A percentile compares a stretch with the other conserved stretches of the same genome.
Evolutionary conservation across 1,140 invertebrate species (phyloP).

Genomic region (Battus philenor): DNA sequence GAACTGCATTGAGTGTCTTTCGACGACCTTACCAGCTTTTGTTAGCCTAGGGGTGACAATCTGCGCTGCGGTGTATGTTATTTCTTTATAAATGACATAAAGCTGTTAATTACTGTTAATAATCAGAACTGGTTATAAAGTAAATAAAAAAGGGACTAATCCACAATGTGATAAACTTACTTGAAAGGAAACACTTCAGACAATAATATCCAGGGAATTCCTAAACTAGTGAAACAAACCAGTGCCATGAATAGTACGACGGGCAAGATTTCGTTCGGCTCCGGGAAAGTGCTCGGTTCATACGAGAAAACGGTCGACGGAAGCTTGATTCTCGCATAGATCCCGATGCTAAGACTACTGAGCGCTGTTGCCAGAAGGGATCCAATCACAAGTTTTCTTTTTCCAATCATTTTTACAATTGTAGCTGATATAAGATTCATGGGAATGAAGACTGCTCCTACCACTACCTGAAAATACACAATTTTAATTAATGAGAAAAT

Average conservation of each 20-base stretch:
- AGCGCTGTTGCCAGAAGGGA: constrained; percentile 42
- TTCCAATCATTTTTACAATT: constrained; percentile 50
- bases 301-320: constrained; percentile 49
- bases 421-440: constrained; percentile 49
- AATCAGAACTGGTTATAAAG: neutral
- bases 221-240: constrained; percentile 50
- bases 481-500: too few relatives aligned
- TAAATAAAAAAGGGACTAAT: neutral
- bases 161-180: constrained; percentile 27
- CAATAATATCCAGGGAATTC: constrained; percentile 62
- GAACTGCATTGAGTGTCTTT: too few relatives aligned
- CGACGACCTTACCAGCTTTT: too few relatives aligned
- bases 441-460: constrained; percentile 45
- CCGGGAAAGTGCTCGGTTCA: constrained; percentile 46
- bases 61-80: too few relatives aligned
- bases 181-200: constrained; percentile 68
- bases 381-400: constrained; percentile 49
- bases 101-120: too few relatives aligned
- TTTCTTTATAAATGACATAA: too few relatives aligned
- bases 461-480: constrained; percentile 57
- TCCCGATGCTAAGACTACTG: constrained; percentile 42
- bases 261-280: constrained; percentile 37
- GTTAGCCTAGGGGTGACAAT: too few relatives aligned
- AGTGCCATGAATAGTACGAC: constrained; percentile 50
- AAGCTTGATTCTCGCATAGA: constrained; percentile 39